Conservation (phyloP, 2,797 vertebrate genomes). For the Delichon dasypus region DNA sequence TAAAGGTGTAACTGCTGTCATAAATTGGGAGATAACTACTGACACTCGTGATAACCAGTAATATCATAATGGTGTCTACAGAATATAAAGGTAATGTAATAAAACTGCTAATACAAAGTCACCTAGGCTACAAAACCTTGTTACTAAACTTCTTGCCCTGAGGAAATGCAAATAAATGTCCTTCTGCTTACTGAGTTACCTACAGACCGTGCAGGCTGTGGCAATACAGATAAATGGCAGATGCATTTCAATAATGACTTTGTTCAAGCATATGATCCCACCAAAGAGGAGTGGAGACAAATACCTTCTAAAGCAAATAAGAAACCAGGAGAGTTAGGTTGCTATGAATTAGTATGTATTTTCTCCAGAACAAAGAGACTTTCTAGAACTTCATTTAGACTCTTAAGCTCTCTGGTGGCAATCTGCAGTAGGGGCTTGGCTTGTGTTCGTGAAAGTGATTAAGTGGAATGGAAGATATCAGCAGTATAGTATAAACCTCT, state of each 20-base stretch:
- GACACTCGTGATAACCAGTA: not conserved
- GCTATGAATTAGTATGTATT: not conserved
- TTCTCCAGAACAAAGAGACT: slow-evolving; percentile 27
- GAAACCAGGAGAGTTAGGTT: not conserved
- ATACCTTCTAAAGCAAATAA: not conserved
- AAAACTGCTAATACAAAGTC: not conserved
- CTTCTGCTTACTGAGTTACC: not conserved
- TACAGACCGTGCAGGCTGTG: not conserved
- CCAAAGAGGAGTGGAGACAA: not conserved
- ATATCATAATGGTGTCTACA: not conserved
- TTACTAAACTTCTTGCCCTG: not conserved
- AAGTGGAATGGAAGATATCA: slow-evolving; percentile 12
- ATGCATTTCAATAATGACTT: not conserved
- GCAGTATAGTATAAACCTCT: not conserved
- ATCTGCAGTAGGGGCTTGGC: not conserved
- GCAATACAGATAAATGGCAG: not conserved
- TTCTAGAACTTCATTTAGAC: slow-evolving; percentile 10
- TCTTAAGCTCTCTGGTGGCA: slow-evolving; percentile 3
- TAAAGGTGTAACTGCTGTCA: not conserved
- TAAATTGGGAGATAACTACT: not conserved
- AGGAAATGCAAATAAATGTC: not conserved
- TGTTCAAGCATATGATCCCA: not conserved
- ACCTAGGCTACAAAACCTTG: not conserved
- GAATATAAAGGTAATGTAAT: not conserved
- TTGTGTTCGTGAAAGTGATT: slow-evolving; percentile 5